Conservation (phyloP, 1,140 invertebrate genomes). For the Lithobius niger region DNA sequence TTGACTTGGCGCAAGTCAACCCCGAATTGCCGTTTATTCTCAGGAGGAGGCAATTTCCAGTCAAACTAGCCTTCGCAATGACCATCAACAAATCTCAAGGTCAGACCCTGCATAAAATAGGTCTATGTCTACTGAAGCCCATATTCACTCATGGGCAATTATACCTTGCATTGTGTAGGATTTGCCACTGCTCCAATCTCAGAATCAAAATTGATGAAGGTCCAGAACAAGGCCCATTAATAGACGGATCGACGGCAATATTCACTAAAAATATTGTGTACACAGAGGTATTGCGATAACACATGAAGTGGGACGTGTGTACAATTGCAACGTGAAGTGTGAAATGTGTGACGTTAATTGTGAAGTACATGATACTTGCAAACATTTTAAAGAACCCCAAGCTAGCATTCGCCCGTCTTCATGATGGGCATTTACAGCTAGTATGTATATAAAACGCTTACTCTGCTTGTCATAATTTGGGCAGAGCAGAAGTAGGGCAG, state of each 20-base stretch:
- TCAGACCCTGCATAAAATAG: slow-evolving; percentile 28
- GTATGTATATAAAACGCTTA: too few species aligned
- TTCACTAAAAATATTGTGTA: not conserved
- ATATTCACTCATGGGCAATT: slow-evolving; percentile 30
- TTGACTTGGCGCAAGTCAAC: not conserved
- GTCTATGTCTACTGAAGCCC: slow-evolving; percentile 23
- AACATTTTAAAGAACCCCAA: too few species aligned
- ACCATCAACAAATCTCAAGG: slow-evolving; percentile 39
- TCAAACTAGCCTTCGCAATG: slow-evolving; percentile 37
- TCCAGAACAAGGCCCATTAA: not conserved
- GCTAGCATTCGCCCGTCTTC: too few species aligned
- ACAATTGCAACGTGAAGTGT: too few species aligned
- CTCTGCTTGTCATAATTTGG: too few species aligned
- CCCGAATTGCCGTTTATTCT: not conserved
- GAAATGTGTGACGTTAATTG: too few species aligned
- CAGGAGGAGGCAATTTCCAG: slow-evolving; percentile 31
- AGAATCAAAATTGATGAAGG: not conserved
- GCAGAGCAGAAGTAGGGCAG: too few species aligned
- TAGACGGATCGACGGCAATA: not conserved
- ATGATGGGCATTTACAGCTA: too few species aligned
- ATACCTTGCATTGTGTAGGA: slow-evolving; percentile 25
- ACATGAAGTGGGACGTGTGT: too few species aligned
- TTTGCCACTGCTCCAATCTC: not conserved
- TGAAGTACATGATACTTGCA: too few species aligned
- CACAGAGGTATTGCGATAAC: too few species aligned